These are phyloP conservation scores for Pristionchus arcanus DNA, from an alignment of 2,888 invertebrate species.

Conservation along the genomic window DNA sequence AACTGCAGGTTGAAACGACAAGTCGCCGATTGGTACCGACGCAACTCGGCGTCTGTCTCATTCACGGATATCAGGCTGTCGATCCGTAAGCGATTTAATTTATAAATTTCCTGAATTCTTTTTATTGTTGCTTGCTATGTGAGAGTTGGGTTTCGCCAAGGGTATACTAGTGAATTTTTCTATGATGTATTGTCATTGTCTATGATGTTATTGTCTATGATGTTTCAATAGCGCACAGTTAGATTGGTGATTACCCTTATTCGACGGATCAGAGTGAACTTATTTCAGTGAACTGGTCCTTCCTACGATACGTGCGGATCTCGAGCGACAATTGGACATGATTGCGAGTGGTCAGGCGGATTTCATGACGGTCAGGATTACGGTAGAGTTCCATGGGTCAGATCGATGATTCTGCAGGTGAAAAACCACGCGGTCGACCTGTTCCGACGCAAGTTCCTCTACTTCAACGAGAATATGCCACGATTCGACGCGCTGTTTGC, in stretches of 20 bases:
- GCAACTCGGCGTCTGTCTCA: constrained; percentile 95
- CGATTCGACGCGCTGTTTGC: constrained; percentile 98
- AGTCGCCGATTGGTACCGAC: constrained; percentile 94
- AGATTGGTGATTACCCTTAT: not conserved
- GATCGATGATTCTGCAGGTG: constrained; percentile 82
- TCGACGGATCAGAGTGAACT: constrained; percentile 78
- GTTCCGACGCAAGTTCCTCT: constrained; percentile 94
- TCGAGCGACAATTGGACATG: constrained; percentile 94
- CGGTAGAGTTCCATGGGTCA: not conserved
- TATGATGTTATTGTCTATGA: no score
- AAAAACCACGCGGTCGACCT: constrained; percentile 93
- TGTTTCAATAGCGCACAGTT: not conserved
- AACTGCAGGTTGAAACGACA: constrained; percentile 83
- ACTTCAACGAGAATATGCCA: constrained; percentile 94
- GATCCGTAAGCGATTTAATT: constrained; percentile 84
- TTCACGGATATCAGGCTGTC: constrained; percentile 90
- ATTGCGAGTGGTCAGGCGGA: constrained; percentile 94
- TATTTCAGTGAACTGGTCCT: constrained; percentile 87
- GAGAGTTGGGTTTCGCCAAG: not conserved
- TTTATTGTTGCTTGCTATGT: not conserved
- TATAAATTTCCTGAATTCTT: not conserved
- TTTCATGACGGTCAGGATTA: constrained; percentile 80
- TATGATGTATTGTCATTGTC: no score
- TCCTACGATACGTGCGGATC: constrained; percentile 97
- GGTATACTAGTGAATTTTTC: not conserved